Evolutionary conservation across 1,140 invertebrate genomes (phyloP).

Genomic region (Triops longicaudatus): DNA sequence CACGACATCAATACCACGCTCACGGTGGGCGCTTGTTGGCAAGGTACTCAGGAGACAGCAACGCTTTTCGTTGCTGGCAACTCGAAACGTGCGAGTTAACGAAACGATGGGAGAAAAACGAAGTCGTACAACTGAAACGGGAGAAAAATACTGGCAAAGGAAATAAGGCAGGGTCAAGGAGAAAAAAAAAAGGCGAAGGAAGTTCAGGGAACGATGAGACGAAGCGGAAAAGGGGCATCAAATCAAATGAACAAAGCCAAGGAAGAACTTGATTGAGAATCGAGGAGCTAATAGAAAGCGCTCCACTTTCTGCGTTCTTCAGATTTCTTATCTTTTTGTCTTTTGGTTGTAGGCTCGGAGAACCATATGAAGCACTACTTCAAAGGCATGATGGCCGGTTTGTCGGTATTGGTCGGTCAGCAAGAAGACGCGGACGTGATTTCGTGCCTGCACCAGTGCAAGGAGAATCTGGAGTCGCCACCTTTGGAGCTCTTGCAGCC

Average conservation of each 20-base stretch:
- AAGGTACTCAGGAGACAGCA: too few relatives aligned
- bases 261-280: not conserved
- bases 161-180: too few relatives aligned
- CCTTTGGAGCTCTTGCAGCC: conserved; percentile 65
- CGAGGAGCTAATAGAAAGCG: not conserved
- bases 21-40: conserved; percentile 94
- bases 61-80: not conserved
- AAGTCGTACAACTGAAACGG: too few relatives aligned
- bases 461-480: conserved; percentile 71
- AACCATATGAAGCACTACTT: conserved; percentile 80
- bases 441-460: conserved; percentile 73
- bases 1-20: conserved; percentile 88
- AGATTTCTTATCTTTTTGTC: conserved; percentile 16
- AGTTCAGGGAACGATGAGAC: not conserved
- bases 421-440: conserved; percentile 72
- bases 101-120: too few relatives aligned
- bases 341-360: conserved; percentile 56
- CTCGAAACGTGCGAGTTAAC: too few relatives aligned
- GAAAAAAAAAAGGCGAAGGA: too few relatives aligned
- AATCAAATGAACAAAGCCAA: too few relatives aligned
- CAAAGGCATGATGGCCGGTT: conserved; percentile 75
- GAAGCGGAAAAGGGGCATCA: not conserved
- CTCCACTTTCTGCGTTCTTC: too few relatives aligned
- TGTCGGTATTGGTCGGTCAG: conserved; percentile 68
- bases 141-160: too few relatives aligned